Percentiles rank a stretch among this genome's conserved stretches.
phyloP scores from a whole-genome alignment of 2,888 invertebrate species.

The Catocala sponsa region DNA sequence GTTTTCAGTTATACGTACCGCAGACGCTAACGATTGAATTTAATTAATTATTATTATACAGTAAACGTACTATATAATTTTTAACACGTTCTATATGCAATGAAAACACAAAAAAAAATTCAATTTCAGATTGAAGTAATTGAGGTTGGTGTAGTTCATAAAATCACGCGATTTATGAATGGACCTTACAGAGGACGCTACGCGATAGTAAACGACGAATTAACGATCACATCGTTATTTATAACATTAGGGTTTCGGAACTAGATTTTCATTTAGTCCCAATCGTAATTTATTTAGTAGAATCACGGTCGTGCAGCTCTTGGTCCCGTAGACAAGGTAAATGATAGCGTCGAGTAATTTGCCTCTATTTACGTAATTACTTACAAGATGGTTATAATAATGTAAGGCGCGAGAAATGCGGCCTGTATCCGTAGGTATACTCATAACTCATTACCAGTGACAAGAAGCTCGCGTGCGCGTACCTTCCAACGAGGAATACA shows the following conservation, averaged over 20 bases:
- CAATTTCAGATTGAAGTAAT: constrained; percentile 42
- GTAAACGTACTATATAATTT: neutral
- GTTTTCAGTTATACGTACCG: too few relatives aligned
- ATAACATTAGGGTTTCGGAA: constrained; percentile 23
- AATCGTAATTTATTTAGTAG: constrained; percentile 26
- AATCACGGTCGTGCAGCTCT: constrained; percentile 11
- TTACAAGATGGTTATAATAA: constrained; percentile 15
- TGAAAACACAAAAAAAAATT: constrained; percentile 28
- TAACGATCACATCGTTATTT: constrained; percentile 35
- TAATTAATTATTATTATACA: neutral
- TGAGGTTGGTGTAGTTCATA: constrained; percentile 38
- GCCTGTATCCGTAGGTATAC: constrained; percentile 23
- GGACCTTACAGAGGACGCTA: constrained; percentile 26
- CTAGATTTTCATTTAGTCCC: constrained; percentile 38
- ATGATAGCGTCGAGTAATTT: constrained; percentile 25
- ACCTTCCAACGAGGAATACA: constrained; percentile 22
- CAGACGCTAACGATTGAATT: too few relatives aligned
- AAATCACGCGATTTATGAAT: constrained; percentile 49
- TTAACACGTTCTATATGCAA: too few relatives aligned
- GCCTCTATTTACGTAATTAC: constrained; percentile 23
- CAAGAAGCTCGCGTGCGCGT: constrained; percentile 49
- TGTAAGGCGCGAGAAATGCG: constrained; percentile 16
- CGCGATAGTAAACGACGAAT: constrained; percentile 38
- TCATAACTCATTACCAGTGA: constrained; percentile 54
- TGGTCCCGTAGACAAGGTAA: constrained; percentile 13